Evolutionary conservation across 2,888 invertebrate genomes (phyloP), one percentile per base, ranked within the genome.

Genomic region (Allacma fusca): DNA sequence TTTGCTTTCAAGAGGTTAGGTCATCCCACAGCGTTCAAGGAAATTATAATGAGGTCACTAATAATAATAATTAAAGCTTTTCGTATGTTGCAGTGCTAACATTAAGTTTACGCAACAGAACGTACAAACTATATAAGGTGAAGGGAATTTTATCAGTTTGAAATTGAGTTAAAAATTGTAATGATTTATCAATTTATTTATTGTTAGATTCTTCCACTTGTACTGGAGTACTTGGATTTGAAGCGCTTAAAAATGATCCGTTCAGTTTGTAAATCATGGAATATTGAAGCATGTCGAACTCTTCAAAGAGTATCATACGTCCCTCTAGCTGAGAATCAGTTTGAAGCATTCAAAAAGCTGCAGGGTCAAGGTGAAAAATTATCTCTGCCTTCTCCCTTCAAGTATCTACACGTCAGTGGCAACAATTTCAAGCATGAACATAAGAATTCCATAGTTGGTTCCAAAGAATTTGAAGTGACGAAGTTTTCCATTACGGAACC

Each of bases 181-280:
- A 40, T 40, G 7, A 13, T 13, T 40, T 9, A 40, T 40, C 7
- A 40, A 9, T 40, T 40, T 40, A 40, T 40, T 40, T 9, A 9
- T 40, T 9, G 5, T 40, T 40, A 40, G 40, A 40, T 40, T 40
- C 40, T 40, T 40, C 40, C 5, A 40, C 40, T 59, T n/a, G 59
- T 59, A 13, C 5, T 59, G n/a, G 23, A 59, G 12, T 59, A 19
- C 7, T n/a, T 59, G 7, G 59, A 59, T 23, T 59, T 59, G 5
- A 59, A 59, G 59, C 7, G n/a, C 59, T n/a, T 21, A 5, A 59
- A 59, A n/a, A 59, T 19, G 12, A 19, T 59, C n/a, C 59, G 59
- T 7, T 59, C 23, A 59, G n/a, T 59, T 7, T 59, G 59, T n/a
- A 59, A 59, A 59, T 59, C 59, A 13, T 59, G 59, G 59, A 59